Base-by-base conservation (phyloP, 2,888 invertebrate genomes). In the Sycophila texana region DNA sequence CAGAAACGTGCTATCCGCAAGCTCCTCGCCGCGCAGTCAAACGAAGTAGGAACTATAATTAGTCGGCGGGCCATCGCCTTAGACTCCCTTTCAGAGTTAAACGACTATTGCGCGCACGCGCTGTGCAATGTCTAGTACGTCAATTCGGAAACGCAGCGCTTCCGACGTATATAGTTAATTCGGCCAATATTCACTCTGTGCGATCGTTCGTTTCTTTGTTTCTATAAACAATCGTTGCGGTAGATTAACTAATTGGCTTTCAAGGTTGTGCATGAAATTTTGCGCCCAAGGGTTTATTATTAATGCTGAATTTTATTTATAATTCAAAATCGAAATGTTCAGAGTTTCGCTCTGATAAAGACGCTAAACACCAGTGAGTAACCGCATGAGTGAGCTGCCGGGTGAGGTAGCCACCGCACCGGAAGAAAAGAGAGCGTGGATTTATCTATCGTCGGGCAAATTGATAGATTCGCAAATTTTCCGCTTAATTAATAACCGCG, bases 1-100 rank as follows among this genome's bases (percentile, higher is more conserved):
- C 53, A 70, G 75, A 75, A 53, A 51, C 75, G 70, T 18, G 14
- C 22, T 13, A 10, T 2, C 26, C 57, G 68, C 30, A 39, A 2
- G 12, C 20, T 16, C 2, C 47, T 20, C 51, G 20, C 51, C 39
- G 57, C 58, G 13, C 58, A 70, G 47, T 66, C 60, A 68, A 70
- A 53, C 63, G 65, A 22, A 65, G 74, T 74, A 74, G 58, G 70
- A 71, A 66, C 80, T 80, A 80, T 77, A 80, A 80, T 80, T 80
- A 80, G 76, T 76, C 61, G 76, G 72, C 60, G 60, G 67, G 80
- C 68, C 67, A 61, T 75, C 65, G 71, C 47, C 70, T 79, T 60
- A 74, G 70, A 74, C 74, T 68, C 16, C 58, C 58, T 67, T 70
- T 65, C 68, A 65, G 57, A 63, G 26, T 61, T 53, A 51, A 66